These are phyloP conservation scores for Osmoderma eremita DNA, from an alignment of 2,888 invertebrate species.

Conservation along the genomic window DNA sequence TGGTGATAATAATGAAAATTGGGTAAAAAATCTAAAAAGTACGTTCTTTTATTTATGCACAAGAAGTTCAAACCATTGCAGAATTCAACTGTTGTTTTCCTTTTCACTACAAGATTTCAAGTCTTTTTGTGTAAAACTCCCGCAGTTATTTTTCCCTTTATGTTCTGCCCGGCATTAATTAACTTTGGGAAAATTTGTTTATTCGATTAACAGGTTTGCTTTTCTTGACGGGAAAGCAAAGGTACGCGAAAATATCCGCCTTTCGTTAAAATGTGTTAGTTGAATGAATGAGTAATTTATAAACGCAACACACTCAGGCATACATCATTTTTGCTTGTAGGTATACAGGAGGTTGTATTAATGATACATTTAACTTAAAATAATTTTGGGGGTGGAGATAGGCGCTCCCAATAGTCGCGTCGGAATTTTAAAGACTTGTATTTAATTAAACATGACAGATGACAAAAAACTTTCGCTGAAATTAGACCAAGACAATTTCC, in stretches of 20 bases:
- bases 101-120: too few species aligned
- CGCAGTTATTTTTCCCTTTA: background rate
- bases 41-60: too few species aligned
- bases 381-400: conserved; percentile 21
- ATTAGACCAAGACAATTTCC: background rate
- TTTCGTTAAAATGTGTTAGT: conserved; percentile 11
- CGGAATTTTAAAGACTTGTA: conserved; percentile 33
- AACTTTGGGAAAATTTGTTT: conserved; percentile 11
- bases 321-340: conserved; percentile 16
- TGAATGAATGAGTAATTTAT: conserved; percentile 21
- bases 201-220: conserved; percentile 1
- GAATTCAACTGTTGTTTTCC: too few species aligned
- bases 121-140: background rate
- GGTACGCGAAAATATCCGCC: background rate
- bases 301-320: conserved; percentile 11
- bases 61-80: too few species aligned
- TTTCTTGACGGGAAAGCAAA: background rate
- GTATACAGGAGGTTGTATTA: conserved; percentile 19
- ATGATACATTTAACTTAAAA: conserved; percentile 33
- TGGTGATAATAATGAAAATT: too few species aligned
- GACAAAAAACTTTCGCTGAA: background rate
- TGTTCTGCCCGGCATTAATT: conserved; percentile 7
- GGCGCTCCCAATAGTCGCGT: conserved; percentile 19
- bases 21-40: too few species aligned
- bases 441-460: conserved; percentile 24